Evolutionary conservation across 2,888 invertebrate genomes (phyloP), one percentile per base, ranked within the genome.

Genomic region (Tillus elongatus): DNA sequence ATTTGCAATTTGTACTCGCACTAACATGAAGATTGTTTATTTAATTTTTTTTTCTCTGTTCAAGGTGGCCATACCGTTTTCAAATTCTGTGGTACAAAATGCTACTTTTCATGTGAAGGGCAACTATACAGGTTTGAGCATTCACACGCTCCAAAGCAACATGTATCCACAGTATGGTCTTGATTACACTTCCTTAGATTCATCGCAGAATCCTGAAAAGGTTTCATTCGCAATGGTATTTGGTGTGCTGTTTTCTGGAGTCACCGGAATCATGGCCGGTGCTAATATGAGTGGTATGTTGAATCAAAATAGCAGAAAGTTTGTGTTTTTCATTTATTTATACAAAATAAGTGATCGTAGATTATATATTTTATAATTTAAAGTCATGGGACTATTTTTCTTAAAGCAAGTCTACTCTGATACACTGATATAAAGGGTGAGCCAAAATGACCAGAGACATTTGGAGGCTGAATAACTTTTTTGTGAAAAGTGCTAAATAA

Each of bases 231-330:
- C 95, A 0, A 79, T 87, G 0, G 95, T 97, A 9, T 99, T 99
- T 64, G 96, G 97, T 29, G 96, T 99, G 6, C 70, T 99, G 15
- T 98, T 98, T 66, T 91, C 92, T 13, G 97, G 97, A 10, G 95
- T 99, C 2, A 99, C 98, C 1, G 98, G 98, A 2, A 95, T 98
- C 46, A 96, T 98, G 92, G 97, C 97, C 28, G 98, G 98, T 1
- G 98, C 98, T 15, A 98, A 98, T 64, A 96, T 98, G 96, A 96
- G 87, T 45, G 89, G 88, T 73, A 57, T 64, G 65, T 47, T 41
- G 8, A 33, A 29, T 31, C 31, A 15, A 37, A 16, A n/a, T n/a
- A n/a, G n/a, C n/a, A n/a, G n/a, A n/a, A n/a, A n/a, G n/a, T n/a
- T n/a, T n/a, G n/a, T n/a, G n/a, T n/a, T n/a, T n/a, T n/a, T n/a